A percentile compares a stretch with the other conserved stretches of the same genome.
phyloP scores from a whole-genome alignment of 2,113 vertebrate species.

The Noturus placidus region DNA sequence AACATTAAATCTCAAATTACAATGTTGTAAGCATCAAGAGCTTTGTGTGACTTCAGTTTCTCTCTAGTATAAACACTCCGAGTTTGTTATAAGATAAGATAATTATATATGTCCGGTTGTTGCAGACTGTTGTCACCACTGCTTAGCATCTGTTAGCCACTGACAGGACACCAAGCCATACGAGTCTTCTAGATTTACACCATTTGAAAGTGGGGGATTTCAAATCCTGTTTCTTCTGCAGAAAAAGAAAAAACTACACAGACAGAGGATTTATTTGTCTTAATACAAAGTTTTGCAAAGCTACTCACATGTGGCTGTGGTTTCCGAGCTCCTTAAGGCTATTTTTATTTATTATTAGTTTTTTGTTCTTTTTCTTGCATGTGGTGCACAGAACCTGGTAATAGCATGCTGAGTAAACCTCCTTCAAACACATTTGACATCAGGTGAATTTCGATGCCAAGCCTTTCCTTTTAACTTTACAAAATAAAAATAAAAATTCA shows the following conservation, averaged over 20 bases:
- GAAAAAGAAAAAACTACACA: no score
- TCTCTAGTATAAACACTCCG: neutral
- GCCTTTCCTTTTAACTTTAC: neutral
- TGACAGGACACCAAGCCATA: neutral
- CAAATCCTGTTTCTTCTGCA: no score
- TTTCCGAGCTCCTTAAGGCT: no score
- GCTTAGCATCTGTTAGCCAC: neutral
- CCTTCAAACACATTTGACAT: neutral
- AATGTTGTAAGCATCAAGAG: neutral
- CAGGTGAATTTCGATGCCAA: neutral
- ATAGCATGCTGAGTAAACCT: neutral
- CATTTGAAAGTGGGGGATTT: neutral
- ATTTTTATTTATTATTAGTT: neutral
- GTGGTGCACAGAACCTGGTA: neutral
- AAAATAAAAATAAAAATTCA: no score
- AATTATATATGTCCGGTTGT: neutral
- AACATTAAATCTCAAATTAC: neutral
- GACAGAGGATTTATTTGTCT: neutral
- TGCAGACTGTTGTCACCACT: neutral
- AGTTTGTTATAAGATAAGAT: neutral
- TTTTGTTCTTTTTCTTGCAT: neutral
- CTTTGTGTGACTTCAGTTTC: neutral
- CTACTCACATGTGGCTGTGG: no score
- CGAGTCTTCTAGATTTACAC: neutral
- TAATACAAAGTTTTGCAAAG: neutral